phyloP scores from a whole-genome alignment of 2,888 invertebrate genomes.

The Cantharis lateralis region DNA sequence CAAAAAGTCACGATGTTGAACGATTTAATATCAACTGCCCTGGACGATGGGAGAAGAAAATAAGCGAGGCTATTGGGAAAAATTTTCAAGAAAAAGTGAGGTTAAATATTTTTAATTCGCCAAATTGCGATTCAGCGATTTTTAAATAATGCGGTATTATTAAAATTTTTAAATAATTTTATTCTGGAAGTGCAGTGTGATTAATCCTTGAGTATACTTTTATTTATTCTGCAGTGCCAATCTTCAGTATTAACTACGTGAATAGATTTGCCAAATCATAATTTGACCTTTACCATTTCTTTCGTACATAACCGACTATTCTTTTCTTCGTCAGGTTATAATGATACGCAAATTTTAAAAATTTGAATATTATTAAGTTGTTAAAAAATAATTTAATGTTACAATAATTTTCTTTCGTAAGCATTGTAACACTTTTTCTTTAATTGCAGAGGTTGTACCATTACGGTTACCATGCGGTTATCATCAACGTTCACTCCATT shows the following conservation, averaged over 20 bases:
- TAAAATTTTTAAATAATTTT: neutral
- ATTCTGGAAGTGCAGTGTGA: neutral
- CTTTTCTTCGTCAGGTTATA: neutral
- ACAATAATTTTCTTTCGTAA: neutral
- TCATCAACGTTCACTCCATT: neutral
- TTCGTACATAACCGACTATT: neutral
- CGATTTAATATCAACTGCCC: neutral
- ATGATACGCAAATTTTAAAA: neutral
- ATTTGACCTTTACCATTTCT: neutral
- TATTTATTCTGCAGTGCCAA: neutral
- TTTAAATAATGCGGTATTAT: too few relatives aligned
- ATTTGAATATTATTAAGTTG: neutral
- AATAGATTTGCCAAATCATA: neutral
- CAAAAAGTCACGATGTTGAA: neutral
- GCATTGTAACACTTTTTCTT: neutral
- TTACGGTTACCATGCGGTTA: neutral
- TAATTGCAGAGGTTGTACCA: neutral
- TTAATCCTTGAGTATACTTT: neutral
- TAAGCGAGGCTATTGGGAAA: neutral
- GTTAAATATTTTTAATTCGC: neutral
- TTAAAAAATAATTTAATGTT: neutral
- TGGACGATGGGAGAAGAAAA: neutral
- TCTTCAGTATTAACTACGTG: neutral
- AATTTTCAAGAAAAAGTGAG: neutral
- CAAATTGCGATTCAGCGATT: neutral